Conservation (phyloP, 2,888 invertebrate species). For the Nemapogon koenigi region DNA sequence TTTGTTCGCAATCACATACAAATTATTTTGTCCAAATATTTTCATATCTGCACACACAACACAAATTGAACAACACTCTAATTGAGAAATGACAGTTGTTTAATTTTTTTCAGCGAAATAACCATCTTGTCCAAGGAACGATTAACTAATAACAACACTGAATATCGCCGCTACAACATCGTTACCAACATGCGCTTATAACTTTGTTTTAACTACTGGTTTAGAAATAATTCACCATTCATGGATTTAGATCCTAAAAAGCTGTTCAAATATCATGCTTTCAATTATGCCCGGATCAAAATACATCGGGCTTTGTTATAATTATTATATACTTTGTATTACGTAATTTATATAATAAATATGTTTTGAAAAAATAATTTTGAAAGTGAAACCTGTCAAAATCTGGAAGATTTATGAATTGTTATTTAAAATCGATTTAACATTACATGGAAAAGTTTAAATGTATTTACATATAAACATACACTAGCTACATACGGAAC, state of each 20-base stretch:
- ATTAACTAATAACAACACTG: slow-evolving; percentile 32
- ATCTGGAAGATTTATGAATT: slow-evolving; percentile 33
- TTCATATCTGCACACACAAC: slow-evolving; percentile 8
- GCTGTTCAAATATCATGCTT: neutral
- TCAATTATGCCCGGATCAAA: neutral
- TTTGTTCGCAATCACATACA: too few relatives aligned
- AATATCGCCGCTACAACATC: slow-evolving; percentile 18
- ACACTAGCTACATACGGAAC: neutral
- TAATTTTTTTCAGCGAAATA: slow-evolving; percentile 55
- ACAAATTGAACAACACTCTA: slow-evolving; percentile 2
- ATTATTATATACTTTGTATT: slow-evolving; percentile 29
- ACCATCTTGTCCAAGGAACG: slow-evolving; percentile 35
- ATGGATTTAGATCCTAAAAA: neutral
- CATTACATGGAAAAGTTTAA: slow-evolving; percentile 44
- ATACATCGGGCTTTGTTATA: neutral
- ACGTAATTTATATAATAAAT: slow-evolving; percentile 47
- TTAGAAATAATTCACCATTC: too few relatives aligned
- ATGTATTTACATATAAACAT: slow-evolving; percentile 21
- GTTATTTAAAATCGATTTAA: slow-evolving; percentile 34
- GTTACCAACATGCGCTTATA: slow-evolving; percentile 11
- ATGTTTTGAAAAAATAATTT: slow-evolving; percentile 27
- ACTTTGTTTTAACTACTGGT: too few relatives aligned
- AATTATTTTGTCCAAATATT: too few relatives aligned
- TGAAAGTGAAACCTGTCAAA: slow-evolving; percentile 38
- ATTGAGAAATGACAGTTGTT: slow-evolving; percentile 33